Percentiles rank a stretch among this genome's conserved stretches.
Evolutionary conservation across 2,113 vertebrate species (phyloP).

Genomic region (Thermophis baileyi): DNA sequence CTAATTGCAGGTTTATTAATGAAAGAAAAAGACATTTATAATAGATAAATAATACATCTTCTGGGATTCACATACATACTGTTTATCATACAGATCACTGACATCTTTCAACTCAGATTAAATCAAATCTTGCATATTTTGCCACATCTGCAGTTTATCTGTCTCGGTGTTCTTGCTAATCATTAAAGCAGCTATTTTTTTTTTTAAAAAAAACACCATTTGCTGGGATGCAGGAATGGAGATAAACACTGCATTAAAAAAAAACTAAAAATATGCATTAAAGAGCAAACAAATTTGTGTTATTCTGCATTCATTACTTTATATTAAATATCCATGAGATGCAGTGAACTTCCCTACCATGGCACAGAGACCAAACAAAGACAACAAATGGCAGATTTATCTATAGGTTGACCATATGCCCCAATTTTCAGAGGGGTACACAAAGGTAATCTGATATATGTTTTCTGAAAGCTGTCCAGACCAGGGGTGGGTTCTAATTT

Average conservation of each 20-base stretch:
- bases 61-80: slow-evolving; percentile 58
- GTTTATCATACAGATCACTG: slow-evolving; percentile 69
- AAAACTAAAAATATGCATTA: background rate
- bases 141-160: slow-evolving; percentile 67
- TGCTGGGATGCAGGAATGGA: background rate
- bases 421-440: background rate
- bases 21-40: slow-evolving; percentile 71
- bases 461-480: background rate
- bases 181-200: slow-evolving; percentile 17
- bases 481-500: too few relatives aligned
- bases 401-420: background rate
- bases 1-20: slow-evolving; percentile 70
- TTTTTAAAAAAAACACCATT: background rate
- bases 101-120: slow-evolving; percentile 71
- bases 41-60: slow-evolving; percentile 76
- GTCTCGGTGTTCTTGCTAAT: slow-evolving; percentile 60
- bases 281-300: background rate
- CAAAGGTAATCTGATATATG: background rate
- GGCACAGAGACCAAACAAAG: background rate
- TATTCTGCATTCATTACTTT: background rate
- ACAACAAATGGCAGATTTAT: background rate
- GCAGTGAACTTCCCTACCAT: background rate
- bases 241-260: slow-evolving; percentile 17
- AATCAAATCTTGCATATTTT: slow-evolving; percentile 66
- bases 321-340: background rate